phyloP scores from a whole-genome alignment of 2,797 vertebrate genomes.

The Sarcoramphus papa region DNA sequence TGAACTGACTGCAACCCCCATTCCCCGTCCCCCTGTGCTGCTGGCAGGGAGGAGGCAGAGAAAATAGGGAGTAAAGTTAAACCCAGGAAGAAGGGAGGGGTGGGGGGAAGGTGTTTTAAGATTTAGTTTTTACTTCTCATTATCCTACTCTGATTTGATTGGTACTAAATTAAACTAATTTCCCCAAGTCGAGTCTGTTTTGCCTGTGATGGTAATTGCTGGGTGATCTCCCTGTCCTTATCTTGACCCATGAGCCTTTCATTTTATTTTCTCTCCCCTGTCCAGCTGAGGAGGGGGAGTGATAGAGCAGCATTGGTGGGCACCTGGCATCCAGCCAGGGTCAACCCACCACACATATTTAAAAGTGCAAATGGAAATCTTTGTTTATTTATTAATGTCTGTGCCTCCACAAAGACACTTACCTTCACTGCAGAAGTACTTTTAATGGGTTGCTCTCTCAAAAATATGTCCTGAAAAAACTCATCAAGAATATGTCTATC shows the following conservation, averaged over 20 bases:
- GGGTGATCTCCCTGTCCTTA: background rate
- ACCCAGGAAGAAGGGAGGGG: background rate
- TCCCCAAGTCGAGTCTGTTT: background rate
- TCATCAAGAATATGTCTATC: background rate
- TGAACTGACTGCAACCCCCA: background rate
- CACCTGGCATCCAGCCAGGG: background rate
- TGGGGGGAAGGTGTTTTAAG: background rate
- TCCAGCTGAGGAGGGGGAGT: fast-evolving
- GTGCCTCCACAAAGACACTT: background rate
- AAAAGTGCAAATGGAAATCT: background rate
- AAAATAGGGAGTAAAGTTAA: background rate
- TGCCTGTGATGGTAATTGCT: fast-evolving
- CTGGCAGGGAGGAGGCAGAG: background rate
- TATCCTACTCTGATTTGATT: background rate
- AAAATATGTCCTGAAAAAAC: background rate
- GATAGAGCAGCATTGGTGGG: background rate
- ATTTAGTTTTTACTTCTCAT: background rate
- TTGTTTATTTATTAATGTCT: background rate
- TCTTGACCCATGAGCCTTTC: too few relatives aligned
- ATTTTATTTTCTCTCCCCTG: too few relatives aligned
- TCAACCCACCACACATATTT: background rate
- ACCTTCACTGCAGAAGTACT: background rate
- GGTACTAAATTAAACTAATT: background rate
- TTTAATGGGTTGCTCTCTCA: background rate
- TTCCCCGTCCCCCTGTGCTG: too few relatives aligned